Percentiles rank a stretch among this genome's conserved stretches.
Evolutionary conservation across 2,113 vertebrate species (phyloP).

Genomic region (Coptodon rendalli): DNA sequence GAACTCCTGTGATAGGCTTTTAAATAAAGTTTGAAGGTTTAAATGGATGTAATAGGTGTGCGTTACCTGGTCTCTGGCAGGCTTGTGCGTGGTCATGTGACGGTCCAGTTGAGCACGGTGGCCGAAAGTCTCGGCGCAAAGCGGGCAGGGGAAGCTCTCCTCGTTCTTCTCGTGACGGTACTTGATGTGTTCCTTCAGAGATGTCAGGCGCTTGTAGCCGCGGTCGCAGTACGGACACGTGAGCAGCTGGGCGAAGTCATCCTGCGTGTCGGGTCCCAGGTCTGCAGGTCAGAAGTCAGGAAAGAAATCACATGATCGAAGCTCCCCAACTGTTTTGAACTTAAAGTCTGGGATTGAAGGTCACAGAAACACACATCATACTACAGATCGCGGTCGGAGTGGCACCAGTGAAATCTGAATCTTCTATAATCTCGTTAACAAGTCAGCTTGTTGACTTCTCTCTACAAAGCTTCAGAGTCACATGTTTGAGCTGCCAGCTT

Average conservation of each 20-base stretch:
- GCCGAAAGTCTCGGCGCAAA: slow-evolving; percentile 87
- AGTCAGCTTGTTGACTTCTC: not conserved
- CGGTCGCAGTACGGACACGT: slow-evolving; percentile 96
- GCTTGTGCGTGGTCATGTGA: slow-evolving; percentile 95
- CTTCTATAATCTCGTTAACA: not conserved
- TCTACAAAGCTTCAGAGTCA: not conserved
- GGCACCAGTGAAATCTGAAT: not conserved
- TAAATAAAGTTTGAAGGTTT: not conserved
- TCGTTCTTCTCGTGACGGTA: slow-evolving; percentile 94
- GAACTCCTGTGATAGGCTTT: not conserved
- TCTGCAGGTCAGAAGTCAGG: slow-evolving; percentile 75
- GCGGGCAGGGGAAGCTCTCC: slow-evolving; percentile 86
- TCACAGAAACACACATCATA: not conserved
- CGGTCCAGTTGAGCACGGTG: slow-evolving; percentile 92
- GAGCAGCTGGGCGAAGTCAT: slow-evolving; percentile 94
- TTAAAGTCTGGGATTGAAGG: not conserved
- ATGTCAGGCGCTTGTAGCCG: slow-evolving; percentile 94
- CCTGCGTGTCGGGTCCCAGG: slow-evolving; percentile 86
- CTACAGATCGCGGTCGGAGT: not conserved
- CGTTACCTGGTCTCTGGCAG: slow-evolving; percentile 86
- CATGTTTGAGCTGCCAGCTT: not conserved
- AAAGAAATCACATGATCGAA: not conserved
- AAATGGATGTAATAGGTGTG: not conserved
- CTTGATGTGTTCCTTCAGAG: slow-evolving; percentile 97
- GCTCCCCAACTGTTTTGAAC: not conserved